Evolutionary conservation across 2,113 vertebrate genomes (phyloP), one percentile per base, ranked within the genome.

Genomic region (Prolemur simus): DNA sequence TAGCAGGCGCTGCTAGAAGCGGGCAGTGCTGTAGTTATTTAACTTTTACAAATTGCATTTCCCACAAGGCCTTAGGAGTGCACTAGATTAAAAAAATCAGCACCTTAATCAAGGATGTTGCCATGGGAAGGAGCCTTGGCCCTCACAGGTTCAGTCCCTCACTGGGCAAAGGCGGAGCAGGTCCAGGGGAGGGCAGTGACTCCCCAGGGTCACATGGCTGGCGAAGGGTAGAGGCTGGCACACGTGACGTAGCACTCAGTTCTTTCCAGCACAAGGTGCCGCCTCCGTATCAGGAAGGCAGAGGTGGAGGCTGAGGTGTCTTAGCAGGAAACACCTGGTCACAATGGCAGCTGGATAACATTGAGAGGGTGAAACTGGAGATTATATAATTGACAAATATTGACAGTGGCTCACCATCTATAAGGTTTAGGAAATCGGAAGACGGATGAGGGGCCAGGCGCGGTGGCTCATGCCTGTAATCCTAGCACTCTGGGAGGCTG

Each of bases 1-100:
- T 66, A 2, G 5, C 2, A 0, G 45, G n/a, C 3, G 1, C 56
- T 15, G 68, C 77, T 34, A 2, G 3, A 12, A 5, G 21, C 10
- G 58, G 58, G 58, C 73, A 52, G 64, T 8, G 0, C 3, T 18
- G 25, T 63, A 12, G 88, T 6, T 80, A 34, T 39, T n/a, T 27
- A n/a, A n/a, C 14, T 71, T 60, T 77, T 20, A 20, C 73, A 71
- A 29, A 34, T 39, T 15, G 6, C 10, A 15, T 34, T 74, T 58
- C 47, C 34, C 39, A 27, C 37, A 49, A 25, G 25, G 76, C 39
- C 66, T 7, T 34, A 14, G 37, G 45, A 74, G 27, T n/a, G 54
- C 39, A 21, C 42, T 42, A 15, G 39, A 17, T 54, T 18, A 12
- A 23, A 42, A 29, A 6, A n/a, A 8, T 68, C 42, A 47, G n/a